Evolutionary conservation across 2,888 invertebrate species (phyloP), one percentile per base, ranked within the genome.

Genomic region (Petrolisthes manimaculis): DNA sequence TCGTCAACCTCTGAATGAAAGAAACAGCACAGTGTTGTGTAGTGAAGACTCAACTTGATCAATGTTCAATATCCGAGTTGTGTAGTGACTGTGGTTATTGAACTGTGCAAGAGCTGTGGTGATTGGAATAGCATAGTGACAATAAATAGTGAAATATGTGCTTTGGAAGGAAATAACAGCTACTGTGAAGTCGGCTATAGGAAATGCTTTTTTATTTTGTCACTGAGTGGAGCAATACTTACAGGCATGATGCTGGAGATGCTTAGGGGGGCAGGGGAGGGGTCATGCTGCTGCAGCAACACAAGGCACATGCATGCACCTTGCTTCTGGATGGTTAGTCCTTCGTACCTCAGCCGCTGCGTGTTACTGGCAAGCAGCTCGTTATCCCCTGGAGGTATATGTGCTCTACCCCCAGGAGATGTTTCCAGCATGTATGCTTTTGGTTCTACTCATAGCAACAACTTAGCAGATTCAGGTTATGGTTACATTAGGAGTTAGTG

Each of bases 401-500:
- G 71, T 21, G 6, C n/a, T n/a, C 21, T 71, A 71, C 18, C 71
- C 12, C 71, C 14, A 21, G n/a, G 21, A n/a, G 21, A 6, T n/a
- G n/a, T n/a, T n/a, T n/a, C 71, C 21, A 71, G n/a, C 21, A 6
- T 6, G 6, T 71, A n/a, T 71, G 71, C 18, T 61, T 61, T 12
- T n/a, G 14, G 21, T 12, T n/a, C 21, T 71, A 14, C 71, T n/a
- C 6, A 21, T 21, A 71, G 6, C 6, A n/a, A 6, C 12, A 71
- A n/a, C 12, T 71, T 3, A 71, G 71, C 21, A n/a, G 21, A 21
- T n/a, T 71, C 21, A n/a, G 21, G 6, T n/a, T 71, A 71, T n/a
- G n/a, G 18, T 71, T 71, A 71, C 71, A n/a, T 71, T 51, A 84
- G 71, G 12, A 12, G 67, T 53, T 78, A 78, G 80, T 80, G 37